Base-by-base conservation (phyloP, 2,113 vertebrate genomes). In the Anser brachyrhynchus region DNA sequence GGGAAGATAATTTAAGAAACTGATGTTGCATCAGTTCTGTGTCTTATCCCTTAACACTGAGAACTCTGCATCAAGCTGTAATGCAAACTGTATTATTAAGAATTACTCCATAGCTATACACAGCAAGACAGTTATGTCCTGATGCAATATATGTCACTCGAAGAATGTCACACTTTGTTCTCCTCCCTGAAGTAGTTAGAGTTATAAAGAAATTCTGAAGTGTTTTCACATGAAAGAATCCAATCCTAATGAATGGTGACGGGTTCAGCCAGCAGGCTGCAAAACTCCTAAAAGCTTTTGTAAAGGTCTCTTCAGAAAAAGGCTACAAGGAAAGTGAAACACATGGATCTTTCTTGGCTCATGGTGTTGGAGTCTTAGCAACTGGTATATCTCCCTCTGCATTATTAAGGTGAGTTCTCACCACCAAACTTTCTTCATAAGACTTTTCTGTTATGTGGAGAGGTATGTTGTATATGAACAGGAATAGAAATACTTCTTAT, bases 131-230 rank as follows among this genome's bases (percentile, higher is more conserved):
- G 84, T 46, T 61, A n/a, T 25, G 37, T 79, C 80, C 94, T 51
- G 52, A 76, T 69, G 75, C 87, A 54, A 15, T 29, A 58, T n/a
- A 23, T 57, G 54, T 78, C 87, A 91, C 83, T 80, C 12, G 12
- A 58, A 65, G 76, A 85, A 85, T 93, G 92, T 84, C 94, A 69
- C 78, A 43, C 74, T 62, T 54, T 43, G 90, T 96, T 83, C 62
- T 82, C 28, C 57, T 94, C 67, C 76, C 49, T 26, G 41, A 62
- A 89, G 69, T 11, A 43, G 49, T 90, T 55, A 11, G 51, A 49
- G 20, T 66, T 58, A 23, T 61, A 87, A 92, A 95, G 59, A 87
- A 94, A 8, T 75, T 92, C 58, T 77, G 92, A 93, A 83, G 31
- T 61, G 31, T 89, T 95, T 92, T 88, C 89, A 71, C 62, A 92